Evolutionary conservation across 2,888 invertebrate species (phyloP).

Genomic region (Abscondita cerata): DNA sequence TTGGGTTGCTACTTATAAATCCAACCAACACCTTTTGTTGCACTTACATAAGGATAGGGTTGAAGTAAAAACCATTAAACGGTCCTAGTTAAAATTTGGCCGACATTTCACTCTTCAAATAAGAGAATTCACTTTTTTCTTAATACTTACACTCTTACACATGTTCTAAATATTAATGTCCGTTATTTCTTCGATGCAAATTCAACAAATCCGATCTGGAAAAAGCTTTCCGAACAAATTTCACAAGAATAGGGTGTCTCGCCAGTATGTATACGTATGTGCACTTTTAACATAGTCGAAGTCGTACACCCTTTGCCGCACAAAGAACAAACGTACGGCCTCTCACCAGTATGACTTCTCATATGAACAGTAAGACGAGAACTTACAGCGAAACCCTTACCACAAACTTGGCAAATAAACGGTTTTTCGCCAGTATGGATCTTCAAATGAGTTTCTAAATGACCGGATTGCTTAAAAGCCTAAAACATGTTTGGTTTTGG

Average conservation of each 20-base stretch:
- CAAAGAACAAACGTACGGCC: conserved; percentile 40
- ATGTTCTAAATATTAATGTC: conserved; percentile 32
- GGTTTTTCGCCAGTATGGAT: conserved; percentile 40
- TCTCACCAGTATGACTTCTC: conserved; percentile 44
- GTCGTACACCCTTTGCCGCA: conserved; percentile 45
- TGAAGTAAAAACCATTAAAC: too few species aligned
- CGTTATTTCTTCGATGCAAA: conserved; percentile 44
- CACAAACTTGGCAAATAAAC: conserved; percentile 41
- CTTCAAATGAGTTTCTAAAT: conserved; percentile 37
- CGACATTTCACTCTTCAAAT: too few species aligned
- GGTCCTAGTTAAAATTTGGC: too few species aligned
- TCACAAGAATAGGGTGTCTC: conserved; percentile 44
- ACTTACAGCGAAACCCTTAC: conserved; percentile 42
- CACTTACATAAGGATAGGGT: too few species aligned
- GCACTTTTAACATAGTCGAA: conserved; percentile 43
- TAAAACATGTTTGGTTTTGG: too few species aligned
- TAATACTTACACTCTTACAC: too few species aligned
- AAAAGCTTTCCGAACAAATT: conserved; percentile 41
- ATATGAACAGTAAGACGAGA: conserved; percentile 43
- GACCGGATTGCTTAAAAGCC: conserved; percentile 37
- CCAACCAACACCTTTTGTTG: too few species aligned
- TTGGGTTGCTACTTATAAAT: too few species aligned
- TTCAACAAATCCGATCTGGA: conserved; percentile 42
- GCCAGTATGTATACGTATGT: conserved; percentile 44
- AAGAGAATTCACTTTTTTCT: too few species aligned